phyloP scores from a whole-genome alignment of 2,888 invertebrate species.

The Microplitis manilae region DNA sequence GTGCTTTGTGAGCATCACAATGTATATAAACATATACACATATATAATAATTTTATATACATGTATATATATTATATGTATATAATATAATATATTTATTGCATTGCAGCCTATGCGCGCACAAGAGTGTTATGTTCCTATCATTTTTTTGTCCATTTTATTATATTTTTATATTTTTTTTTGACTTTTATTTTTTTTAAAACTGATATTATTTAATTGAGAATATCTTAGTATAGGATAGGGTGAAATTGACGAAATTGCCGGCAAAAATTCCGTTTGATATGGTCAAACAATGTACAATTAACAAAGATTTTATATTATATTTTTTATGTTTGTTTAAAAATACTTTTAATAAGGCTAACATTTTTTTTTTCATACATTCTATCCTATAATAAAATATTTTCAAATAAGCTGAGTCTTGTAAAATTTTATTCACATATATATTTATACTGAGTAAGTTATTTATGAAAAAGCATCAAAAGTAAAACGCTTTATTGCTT shows the following conservation, averaged over 20 bases:
- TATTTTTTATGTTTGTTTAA: slow-evolving; percentile 45
- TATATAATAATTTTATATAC: slow-evolving; percentile 43
- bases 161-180: neutral
- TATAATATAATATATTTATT: slow-evolving; percentile 59
- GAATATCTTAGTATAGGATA: slow-evolving; percentile 65
- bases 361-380: slow-evolving; percentile 47
- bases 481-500: slow-evolving; percentile 13
- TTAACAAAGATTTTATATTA: slow-evolving; percentile 48
- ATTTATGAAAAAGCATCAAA: neutral
- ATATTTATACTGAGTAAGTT: slow-evolving; percentile 15
- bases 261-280: slow-evolving; percentile 61
- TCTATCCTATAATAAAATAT: slow-evolving; percentile 66
- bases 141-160: slow-evolving; percentile 49
- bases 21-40: slow-evolving; percentile 60
- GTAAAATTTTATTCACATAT: slow-evolving; percentile 13
- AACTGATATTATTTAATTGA: slow-evolving; percentile 57
- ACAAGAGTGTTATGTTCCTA: slow-evolving; percentile 64
- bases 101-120: slow-evolving; percentile 69
- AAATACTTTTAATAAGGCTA: slow-evolving; percentile 51
- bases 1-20: slow-evolving; percentile 71
- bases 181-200: slow-evolving; percentile 44
- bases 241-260: slow-evolving; percentile 62
- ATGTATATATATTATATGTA: slow-evolving; percentile 41
- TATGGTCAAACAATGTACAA: slow-evolving; percentile 61
- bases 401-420: slow-evolving; percentile 55